Conservation (phyloP, 2,888 invertebrate species). For the Leucoptera coffeella region DNA sequence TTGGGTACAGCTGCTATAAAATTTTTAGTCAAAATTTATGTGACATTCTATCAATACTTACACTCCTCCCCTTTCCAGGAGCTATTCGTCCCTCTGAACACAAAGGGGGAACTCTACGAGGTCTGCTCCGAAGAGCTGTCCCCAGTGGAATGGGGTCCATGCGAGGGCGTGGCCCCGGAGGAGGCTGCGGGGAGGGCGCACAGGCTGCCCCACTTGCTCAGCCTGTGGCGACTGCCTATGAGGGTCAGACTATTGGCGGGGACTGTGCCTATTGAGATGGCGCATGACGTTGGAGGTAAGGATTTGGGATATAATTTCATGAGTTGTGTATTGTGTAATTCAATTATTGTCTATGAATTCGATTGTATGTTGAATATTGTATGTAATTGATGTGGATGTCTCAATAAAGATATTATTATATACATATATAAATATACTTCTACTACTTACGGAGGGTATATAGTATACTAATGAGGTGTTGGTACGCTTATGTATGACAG, state of each 20-base stretch:
- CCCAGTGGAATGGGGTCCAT: conserved; percentile 47
- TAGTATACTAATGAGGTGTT: no score
- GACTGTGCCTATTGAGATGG: conserved; percentile 52
- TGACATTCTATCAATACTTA: no score
- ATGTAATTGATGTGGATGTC: no score
- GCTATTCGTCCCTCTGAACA: conserved; percentile 67
- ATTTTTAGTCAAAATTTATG: no score
- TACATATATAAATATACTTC: not conserved
- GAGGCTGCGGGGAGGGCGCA: conserved; percentile 52
- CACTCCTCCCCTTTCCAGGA: conserved; percentile 51
- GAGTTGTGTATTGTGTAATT: no score
- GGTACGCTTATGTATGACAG: no score
- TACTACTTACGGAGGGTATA: no score
- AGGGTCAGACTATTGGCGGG: conserved; percentile 56
- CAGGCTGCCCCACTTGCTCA: conserved; percentile 47
- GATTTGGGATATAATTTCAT: conserved; percentile 4
- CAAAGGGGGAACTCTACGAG: conserved; percentile 70
- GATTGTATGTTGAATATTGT: no score
- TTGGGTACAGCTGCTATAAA: no score
- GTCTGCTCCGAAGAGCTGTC: conserved; percentile 49
- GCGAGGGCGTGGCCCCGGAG: conserved; percentile 31
- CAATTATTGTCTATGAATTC: no score
- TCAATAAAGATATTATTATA: not conserved
- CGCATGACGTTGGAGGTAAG: conserved; percentile 58
- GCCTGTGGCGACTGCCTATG: conserved; percentile 52